Evolutionary conservation across 2,113 vertebrate genomes (phyloP).

Genomic region (Reinhardtius hippoglossoides): DNA sequence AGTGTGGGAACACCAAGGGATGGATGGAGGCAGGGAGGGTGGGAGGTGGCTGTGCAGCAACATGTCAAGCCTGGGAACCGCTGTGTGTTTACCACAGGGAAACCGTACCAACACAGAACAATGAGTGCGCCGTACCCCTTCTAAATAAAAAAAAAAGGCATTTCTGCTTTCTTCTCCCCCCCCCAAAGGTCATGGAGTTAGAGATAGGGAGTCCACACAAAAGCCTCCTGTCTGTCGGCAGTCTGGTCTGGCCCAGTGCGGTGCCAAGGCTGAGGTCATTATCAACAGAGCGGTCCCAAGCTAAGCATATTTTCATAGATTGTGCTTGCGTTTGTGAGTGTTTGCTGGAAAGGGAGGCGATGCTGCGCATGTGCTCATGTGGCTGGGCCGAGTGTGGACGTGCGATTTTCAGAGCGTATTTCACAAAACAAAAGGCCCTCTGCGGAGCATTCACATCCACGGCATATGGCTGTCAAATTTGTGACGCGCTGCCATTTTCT

Average conservation of each 20-base stretch:
- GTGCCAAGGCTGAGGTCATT: slow-evolving; percentile 84
- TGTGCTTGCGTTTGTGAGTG: slow-evolving; percentile 58
- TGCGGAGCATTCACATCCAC: neutral
- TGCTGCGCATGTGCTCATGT: slow-evolving; percentile 44
- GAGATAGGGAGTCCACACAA: slow-evolving; percentile 80
- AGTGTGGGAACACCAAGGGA: slow-evolving; percentile 84
- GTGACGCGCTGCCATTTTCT: slow-evolving; percentile 54
- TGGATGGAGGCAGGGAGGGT: slow-evolving; percentile 62
- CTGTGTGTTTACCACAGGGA: slow-evolving; percentile 89
- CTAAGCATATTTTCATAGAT: slow-evolving; percentile 79
- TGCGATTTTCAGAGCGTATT: slow-evolving; percentile 8
- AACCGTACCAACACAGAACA: slow-evolving; percentile 88
- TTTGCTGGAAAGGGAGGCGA: slow-evolving; percentile 55
- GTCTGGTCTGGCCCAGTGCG: slow-evolving; percentile 75
- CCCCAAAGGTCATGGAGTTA: slow-evolving; percentile 80
- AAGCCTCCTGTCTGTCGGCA: slow-evolving; percentile 79
- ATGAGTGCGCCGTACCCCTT: slow-evolving; percentile 85
- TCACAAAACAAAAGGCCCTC: slow-evolving; percentile 58
- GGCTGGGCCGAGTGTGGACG: neutral
- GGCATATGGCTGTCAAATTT: slow-evolving; percentile 29
- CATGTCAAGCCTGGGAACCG: slow-evolving; percentile 89
- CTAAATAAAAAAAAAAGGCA: slow-evolving; percentile 77
- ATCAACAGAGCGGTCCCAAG: slow-evolving; percentile 76
- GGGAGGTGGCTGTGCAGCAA: slow-evolving; percentile 45
- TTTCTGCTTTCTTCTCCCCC: slow-evolving; percentile 64